Evolutionary conservation across 2,113 vertebrate species (phyloP).

Genomic region (Rousettus leschenaultii): DNA sequence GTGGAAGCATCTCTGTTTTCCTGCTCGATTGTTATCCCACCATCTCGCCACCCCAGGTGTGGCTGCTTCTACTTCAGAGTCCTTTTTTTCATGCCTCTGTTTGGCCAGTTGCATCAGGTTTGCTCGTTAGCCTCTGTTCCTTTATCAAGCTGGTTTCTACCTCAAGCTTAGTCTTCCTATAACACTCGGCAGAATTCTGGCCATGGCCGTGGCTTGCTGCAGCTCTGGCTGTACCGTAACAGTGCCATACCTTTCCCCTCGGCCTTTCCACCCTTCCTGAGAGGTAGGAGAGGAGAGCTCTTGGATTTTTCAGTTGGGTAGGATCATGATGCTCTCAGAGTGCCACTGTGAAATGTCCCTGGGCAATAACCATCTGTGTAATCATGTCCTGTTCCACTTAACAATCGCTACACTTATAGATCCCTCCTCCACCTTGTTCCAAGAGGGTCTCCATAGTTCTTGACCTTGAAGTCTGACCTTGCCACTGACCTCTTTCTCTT

Average conservation of each 20-base stretch:
- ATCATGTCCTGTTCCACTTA: not conserved
- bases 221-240: not conserved
- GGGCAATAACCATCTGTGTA: not conserved
- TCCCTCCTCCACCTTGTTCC: not conserved
- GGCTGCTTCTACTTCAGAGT: not conserved
- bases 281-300: too few species aligned
- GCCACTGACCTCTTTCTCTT: not conserved
- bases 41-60: fast-evolving
- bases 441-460: not conserved
- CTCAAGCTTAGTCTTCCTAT: not conserved
- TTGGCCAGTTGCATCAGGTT: not conserved
- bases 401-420: fast-evolving
- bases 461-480: not conserved
- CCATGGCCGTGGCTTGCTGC: not conserved
- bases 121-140: not conserved
- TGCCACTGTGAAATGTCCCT: not conserved
- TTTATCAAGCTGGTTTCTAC: not conserved
- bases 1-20: not conserved
- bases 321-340: fast-evolving
- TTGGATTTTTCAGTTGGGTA: not conserved
- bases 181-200: fast-evolving
- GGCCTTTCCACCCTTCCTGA: not conserved
- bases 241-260: not conserved
- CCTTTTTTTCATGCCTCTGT: not conserved
- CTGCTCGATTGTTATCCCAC: too few species aligned